Evolutionary conservation across 92 coral and sea anemone species (phyloP).

Genomic region (Siderastrea radians): DNA sequence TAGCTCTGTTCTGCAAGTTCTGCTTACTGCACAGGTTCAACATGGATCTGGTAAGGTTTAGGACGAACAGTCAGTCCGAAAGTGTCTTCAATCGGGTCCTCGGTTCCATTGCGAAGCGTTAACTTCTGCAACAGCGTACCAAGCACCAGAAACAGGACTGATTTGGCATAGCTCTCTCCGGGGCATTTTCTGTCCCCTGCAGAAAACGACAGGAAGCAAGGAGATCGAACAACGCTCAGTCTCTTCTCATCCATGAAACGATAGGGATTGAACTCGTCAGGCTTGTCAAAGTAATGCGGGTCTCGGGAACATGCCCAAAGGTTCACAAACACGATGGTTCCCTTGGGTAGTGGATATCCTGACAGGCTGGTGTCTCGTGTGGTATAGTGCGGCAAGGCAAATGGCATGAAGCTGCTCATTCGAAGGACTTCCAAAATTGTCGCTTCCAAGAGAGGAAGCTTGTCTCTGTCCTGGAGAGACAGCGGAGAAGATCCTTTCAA

Average conservation of each 20-base stretch:
- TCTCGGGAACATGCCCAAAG: conserved; percentile 97
- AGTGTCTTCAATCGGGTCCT: conserved; percentile 83
- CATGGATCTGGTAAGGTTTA: conserved; percentile 72
- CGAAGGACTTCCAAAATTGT: conserved; percentile 93
- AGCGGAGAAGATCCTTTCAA: conserved; percentile 79
- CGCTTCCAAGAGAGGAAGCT: conserved; percentile 93
- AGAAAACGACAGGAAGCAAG: conserved; percentile 88
- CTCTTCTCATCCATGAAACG: conserved; percentile 88
- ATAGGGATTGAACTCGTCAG: conserved; percentile 87
- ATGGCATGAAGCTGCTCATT: conserved; percentile 89
- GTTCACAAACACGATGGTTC: conserved; percentile 89
- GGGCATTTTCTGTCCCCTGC: conserved; percentile 97
- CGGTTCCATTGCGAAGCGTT: conserved; percentile 76
- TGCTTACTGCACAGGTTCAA: conserved; percentile 38
- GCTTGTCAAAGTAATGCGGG: conserved; percentile 82
- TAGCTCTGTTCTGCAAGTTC: neutral
- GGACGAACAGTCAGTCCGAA: conserved; percentile 95
- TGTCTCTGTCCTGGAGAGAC: conserved; percentile 80
- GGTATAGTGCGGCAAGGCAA: conserved; percentile 97
- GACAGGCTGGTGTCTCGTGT: conserved; percentile 86
- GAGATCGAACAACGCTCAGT: conserved; percentile 73
- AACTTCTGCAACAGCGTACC: conserved; percentile 91
- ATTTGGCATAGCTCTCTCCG: conserved; percentile 89
- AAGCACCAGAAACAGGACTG: conserved; percentile 83
- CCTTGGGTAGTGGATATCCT: conserved; percentile 84